These are phyloP conservation scores for Vipera ursinii DNA, from an alignment of 2,797 vertebrate species.

Conservation along the genomic window DNA sequence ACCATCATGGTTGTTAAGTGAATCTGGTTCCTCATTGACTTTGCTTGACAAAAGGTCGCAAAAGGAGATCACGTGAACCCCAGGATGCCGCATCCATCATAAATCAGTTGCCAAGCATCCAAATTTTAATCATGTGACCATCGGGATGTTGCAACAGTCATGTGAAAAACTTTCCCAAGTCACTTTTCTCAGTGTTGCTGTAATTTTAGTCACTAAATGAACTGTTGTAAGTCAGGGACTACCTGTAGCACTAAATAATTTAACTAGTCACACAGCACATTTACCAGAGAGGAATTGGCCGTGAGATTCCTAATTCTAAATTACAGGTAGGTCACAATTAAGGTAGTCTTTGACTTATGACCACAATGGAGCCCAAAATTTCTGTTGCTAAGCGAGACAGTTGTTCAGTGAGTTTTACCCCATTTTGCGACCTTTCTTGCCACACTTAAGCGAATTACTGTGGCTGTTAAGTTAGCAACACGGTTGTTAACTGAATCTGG, in stretches of 20 bases:
- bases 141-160: neutral
- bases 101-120: neutral
- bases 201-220: neutral
- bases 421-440: too few relatives aligned
- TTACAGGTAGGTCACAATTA: neutral
- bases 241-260: slow-evolving; percentile 13
- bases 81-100: neutral
- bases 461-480: too few relatives aligned
- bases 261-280: neutral
- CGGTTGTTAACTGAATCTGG: too few relatives aligned
- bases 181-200: neutral
- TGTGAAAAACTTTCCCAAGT: neutral
- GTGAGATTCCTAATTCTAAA: neutral
- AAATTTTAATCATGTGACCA: neutral
- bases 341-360: neutral
- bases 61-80: neutral
- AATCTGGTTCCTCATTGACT: neutral
- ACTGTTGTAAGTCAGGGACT: neutral
- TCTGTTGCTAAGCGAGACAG: too few relatives aligned
- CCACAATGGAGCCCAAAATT: too few relatives aligned
- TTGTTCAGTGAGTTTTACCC: too few relatives aligned
- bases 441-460: too few relatives aligned
- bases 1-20: neutral
- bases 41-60: neutral
- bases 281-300: neutral